These are phyloP conservation scores for Heptranchias perlo DNA, from an alignment of 2,113 vertebrate genomes.

Conservation along the genomic window DNA sequence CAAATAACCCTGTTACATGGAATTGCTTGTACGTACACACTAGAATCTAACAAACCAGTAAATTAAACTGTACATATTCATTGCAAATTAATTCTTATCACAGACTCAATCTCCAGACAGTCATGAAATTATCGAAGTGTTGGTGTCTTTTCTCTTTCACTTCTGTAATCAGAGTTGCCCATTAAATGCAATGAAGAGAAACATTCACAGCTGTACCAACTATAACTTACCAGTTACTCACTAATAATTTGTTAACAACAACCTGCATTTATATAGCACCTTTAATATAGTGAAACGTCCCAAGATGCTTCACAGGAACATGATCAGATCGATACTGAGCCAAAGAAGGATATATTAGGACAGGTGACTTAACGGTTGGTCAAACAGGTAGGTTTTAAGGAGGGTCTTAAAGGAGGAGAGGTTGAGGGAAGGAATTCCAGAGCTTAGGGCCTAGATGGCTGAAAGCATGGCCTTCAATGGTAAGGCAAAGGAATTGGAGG, in stretches of 20 bases:
- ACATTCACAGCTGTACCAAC: background rate
- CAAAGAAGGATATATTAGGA: background rate
- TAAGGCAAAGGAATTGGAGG: background rate
- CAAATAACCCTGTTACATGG: background rate
- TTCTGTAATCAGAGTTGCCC: background rate
- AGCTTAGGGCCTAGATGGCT: background rate
- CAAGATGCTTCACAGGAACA: background rate
- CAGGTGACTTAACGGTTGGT: background rate
- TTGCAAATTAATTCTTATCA: background rate
- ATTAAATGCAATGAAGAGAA: constrained; percentile 3
- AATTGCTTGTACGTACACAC: background rate
- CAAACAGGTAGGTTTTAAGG: background rate
- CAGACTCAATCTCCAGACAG: background rate
- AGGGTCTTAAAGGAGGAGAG: background rate
- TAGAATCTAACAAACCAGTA: background rate
- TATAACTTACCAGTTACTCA: background rate
- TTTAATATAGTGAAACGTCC: background rate
- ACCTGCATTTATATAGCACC: background rate
- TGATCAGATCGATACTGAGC: background rate
- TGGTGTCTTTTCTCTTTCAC: background rate
- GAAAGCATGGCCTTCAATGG: background rate
- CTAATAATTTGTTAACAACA: background rate
- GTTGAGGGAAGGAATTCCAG: background rate
- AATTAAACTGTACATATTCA: background rate
- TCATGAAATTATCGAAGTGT: background rate